Conservation (phyloP, 2,888 invertebrate genomes). For the Xiphydria camelus region DNA sequence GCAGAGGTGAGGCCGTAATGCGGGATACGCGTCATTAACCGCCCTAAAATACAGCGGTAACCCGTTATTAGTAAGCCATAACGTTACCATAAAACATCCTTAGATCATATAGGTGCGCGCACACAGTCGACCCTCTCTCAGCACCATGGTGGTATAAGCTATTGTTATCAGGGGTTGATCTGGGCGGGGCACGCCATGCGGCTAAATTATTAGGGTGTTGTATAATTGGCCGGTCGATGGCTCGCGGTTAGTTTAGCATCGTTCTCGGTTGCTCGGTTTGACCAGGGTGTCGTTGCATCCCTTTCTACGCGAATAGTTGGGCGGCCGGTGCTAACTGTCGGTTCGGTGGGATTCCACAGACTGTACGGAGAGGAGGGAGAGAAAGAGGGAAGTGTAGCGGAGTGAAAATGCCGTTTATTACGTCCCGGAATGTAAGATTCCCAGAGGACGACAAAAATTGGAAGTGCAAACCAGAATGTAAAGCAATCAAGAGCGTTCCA, state of each 20-base stretch:
- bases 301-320: no score
- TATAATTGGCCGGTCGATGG: conserved; percentile 47
- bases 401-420: no score
- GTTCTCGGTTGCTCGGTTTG: conserved; percentile 10
- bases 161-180: conserved; percentile 42
- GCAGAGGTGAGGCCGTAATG: conserved; percentile 8
- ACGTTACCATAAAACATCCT: conserved; percentile 37
- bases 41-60: conserved; percentile 34
- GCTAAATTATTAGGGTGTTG: conserved; percentile 48
- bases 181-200: conserved; percentile 33
- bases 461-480: no score
- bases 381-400: no score
- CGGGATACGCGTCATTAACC: conserved; percentile 29
- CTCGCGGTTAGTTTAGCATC: conserved; percentile 37
- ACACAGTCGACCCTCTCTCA: background rate
- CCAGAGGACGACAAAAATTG: no score
- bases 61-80: conserved; percentile 43
- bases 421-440: no score
- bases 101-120: background rate
- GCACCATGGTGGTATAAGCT: conserved; percentile 16
- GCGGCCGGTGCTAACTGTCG: no score
- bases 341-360: no score
- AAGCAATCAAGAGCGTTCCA: no score
- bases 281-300: conserved; percentile 20
- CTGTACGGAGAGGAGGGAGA: no score